These are phyloP conservation scores for Abrostola triplasia DNA, from an alignment of 2,888 invertebrate species.

Conservation along the genomic window DNA sequence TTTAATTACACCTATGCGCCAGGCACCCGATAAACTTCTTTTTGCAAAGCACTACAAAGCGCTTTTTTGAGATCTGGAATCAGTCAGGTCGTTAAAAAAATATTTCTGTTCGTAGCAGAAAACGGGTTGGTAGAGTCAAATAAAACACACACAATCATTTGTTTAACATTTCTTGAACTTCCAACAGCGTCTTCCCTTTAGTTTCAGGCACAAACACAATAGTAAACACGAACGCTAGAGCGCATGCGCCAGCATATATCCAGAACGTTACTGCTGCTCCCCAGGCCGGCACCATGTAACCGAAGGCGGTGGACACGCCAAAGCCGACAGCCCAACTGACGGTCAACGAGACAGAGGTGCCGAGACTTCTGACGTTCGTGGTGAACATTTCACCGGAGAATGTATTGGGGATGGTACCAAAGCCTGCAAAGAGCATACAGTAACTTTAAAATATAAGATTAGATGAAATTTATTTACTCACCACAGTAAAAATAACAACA, in stretches of 20 bases:
- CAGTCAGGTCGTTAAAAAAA: too few relatives aligned
- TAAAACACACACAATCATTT: slow-evolving; percentile 31
- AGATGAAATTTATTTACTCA: too few relatives aligned
- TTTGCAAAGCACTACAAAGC: too few relatives aligned
- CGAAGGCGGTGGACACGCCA: slow-evolving; percentile 53
- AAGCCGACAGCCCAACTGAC: slow-evolving; percentile 59
- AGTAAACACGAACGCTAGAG: slow-evolving; percentile 53
- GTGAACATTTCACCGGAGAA: slow-evolving; percentile 67
- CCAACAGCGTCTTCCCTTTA: slow-evolving; percentile 59
- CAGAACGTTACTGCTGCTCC: slow-evolving; percentile 59
- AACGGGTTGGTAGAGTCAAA: background rate
- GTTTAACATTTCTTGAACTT: slow-evolving; percentile 62
- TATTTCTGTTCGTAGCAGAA: too few relatives aligned
- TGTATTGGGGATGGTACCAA: slow-evolving; percentile 62
- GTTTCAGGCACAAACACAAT: slow-evolving; percentile 64
- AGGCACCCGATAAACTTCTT: too few relatives aligned
- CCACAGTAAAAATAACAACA: background rate
- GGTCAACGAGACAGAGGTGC: slow-evolving; percentile 54
- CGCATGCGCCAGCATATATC: slow-evolving; percentile 54
- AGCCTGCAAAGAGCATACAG: slow-evolving; percentile 54
- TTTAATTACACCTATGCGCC: too few relatives aligned
- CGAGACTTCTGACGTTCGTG: slow-evolving; percentile 60
- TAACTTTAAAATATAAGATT: background rate
- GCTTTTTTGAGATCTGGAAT: too few relatives aligned
- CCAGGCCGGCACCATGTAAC: slow-evolving; percentile 47